Conservation (phyloP, 2,888 invertebrate species). For the Augiades crinisus region DNA sequence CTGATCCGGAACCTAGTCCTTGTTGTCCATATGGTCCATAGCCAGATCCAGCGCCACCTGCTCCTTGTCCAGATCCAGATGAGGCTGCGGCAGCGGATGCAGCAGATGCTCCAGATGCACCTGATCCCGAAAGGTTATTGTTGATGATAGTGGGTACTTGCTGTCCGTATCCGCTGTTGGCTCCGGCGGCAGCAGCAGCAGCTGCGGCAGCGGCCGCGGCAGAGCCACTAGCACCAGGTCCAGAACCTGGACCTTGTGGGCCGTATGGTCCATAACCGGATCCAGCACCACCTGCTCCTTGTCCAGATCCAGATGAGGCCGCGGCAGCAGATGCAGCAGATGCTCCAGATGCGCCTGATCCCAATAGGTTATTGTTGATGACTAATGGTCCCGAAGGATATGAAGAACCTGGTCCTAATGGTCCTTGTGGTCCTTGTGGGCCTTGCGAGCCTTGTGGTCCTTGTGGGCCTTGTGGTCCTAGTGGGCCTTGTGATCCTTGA, state of each 20-base stretch:
- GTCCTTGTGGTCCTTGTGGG: neutral
- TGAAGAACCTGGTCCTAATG: neutral
- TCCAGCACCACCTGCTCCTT: neutral
- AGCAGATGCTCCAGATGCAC: slow-evolving; percentile 9
- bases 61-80: neutral
- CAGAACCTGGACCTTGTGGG: slow-evolving; percentile 11
- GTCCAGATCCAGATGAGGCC: neutral
- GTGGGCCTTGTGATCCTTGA: slow-evolving; percentile 4
- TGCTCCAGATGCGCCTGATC: neutral
- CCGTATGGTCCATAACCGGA: slow-evolving; percentile 4
- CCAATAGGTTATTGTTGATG: neutral
- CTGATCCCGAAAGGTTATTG: neutral
- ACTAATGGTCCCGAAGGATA: neutral
- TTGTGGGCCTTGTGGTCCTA: neutral
- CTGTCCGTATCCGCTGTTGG: neutral
- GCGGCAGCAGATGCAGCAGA: neutral
- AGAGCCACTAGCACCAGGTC: slow-evolving; percentile 14
- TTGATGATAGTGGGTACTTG: slow-evolving; percentile 1
- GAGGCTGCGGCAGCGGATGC: slow-evolving; percentile 9
- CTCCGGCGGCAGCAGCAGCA: neutral
- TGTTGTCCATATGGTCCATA: neutral
- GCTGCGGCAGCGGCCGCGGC: slow-evolving; percentile 22
- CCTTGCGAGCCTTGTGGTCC: neutral
- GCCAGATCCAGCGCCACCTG: slow-evolving; percentile 4
- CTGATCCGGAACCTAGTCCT: neutral